These are phyloP conservation scores for Neotoxoptera formosana DNA, from an alignment of 1,140 invertebrate genomes.

Conservation along the genomic window DNA sequence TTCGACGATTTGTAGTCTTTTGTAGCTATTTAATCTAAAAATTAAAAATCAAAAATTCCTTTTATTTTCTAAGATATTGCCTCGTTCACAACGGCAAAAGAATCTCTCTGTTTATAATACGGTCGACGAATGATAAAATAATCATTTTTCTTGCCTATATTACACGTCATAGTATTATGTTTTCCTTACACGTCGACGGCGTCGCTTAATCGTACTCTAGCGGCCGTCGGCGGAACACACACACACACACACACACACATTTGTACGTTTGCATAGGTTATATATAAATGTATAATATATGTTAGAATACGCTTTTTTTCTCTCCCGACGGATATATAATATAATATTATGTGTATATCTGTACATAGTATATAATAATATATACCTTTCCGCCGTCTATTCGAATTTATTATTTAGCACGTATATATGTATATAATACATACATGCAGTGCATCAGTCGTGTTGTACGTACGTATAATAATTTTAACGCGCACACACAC, in stretches of 20 bases:
- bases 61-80: not conserved
- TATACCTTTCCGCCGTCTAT: conserved; percentile 15
- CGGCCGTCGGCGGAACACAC: not conserved
- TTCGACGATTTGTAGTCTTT: not conserved
- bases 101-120: not conserved
- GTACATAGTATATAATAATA: not conserved
- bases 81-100: not conserved
- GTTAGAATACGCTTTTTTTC: not conserved
- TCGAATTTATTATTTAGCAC: conserved; percentile 36
- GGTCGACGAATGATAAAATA: not conserved
- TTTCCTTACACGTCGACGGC: not conserved
- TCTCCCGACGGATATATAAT: not conserved
- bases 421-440: not conserved
- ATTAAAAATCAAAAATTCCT: not conserved
- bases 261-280: not conserved
- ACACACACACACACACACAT: not conserved
- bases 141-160: not conserved
- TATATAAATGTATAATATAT: conserved; percentile 6
- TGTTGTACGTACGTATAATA: not conserved
- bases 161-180: conserved; percentile 9
- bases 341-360: not conserved
- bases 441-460: not conserved
- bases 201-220: not conserved
- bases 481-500: not conserved
- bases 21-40: no score